A percentile compares a stretch with the other conserved stretches of the same genome.
Conservation (phyloP, 2,113 vertebrate species). For the Phyllostomus hastatus region DNA sequence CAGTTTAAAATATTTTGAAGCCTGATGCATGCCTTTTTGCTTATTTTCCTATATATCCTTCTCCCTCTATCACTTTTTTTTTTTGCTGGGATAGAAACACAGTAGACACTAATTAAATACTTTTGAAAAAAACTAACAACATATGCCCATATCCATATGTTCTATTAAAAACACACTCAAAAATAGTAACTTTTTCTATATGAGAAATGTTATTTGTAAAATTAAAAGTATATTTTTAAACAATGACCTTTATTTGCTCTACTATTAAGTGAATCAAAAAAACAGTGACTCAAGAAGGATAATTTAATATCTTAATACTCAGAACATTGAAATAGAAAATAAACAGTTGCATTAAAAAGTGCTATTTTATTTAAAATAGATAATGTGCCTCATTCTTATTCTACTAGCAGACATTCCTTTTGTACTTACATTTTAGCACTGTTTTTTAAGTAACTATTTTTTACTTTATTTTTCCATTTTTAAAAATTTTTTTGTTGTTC, state of each 20-base stretch:
- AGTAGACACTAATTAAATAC: neutral
- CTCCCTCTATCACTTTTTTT: neutral
- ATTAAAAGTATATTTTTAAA: neutral
- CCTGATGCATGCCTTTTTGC: neutral
- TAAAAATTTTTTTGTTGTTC: no score
- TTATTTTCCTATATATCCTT: neutral
- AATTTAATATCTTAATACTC: neutral
- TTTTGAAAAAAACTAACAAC: neutral
- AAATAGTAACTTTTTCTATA: neutral
- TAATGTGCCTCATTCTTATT: neutral
- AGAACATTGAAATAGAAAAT: neutral
- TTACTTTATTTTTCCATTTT: no score
- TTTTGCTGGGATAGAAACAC: neutral
- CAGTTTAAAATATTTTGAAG: neutral
- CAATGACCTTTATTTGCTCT: neutral
- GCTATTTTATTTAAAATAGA: neutral
- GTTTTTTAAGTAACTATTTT: neutral
- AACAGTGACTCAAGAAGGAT: neutral
- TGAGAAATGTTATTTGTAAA: neutral
- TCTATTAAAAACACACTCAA: neutral
- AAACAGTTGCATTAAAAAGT: neutral
- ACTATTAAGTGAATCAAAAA: neutral
- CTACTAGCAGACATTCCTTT: neutral
- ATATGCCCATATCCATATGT: neutral
- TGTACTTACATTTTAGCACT: neutral